Conservation (phyloP, 2,888 invertebrate species). For the Drosophila paramelanica region DNA sequence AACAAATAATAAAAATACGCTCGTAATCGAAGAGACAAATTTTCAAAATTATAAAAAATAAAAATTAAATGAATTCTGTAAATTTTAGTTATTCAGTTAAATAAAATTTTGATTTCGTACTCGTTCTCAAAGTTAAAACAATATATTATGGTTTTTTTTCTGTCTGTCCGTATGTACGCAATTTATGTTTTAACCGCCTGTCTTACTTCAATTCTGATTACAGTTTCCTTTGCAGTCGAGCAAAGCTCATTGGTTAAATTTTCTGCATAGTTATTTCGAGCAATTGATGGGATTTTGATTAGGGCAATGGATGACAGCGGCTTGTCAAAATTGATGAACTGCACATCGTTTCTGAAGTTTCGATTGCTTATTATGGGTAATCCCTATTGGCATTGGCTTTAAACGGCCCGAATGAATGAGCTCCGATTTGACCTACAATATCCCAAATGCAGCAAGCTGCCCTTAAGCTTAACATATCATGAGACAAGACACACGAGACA, state of each 20-base stretch:
- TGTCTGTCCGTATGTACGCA: too few species aligned
- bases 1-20: too few species aligned
- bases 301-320: constrained; percentile 29
- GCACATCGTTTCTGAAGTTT: constrained; percentile 21
- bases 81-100: neutral
- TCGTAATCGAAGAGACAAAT: too few species aligned
- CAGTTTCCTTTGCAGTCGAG: neutral
- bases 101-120: constrained; percentile 16
- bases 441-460: constrained; percentile 36
- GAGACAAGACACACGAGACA: constrained; percentile 11
- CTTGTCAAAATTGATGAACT: constrained; percentile 46
- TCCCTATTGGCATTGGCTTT: neutral
- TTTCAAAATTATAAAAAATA: too few species aligned
- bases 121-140: too few species aligned
- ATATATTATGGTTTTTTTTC: too few species aligned
- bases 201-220: neutral
- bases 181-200: too few species aligned
- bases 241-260: neutral
- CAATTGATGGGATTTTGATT: constrained; percentile 29
- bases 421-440: constrained; percentile 34
- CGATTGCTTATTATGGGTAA: constrained; percentile 18
- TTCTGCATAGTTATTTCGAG: constrained; percentile 6
- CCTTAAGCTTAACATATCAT: constrained; percentile 29
- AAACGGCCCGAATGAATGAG: constrained; percentile 37
- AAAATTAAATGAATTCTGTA: constrained; percentile 43